Conservation (phyloP, 1,140 invertebrate species). For the Halictus rubicundus region DNA sequence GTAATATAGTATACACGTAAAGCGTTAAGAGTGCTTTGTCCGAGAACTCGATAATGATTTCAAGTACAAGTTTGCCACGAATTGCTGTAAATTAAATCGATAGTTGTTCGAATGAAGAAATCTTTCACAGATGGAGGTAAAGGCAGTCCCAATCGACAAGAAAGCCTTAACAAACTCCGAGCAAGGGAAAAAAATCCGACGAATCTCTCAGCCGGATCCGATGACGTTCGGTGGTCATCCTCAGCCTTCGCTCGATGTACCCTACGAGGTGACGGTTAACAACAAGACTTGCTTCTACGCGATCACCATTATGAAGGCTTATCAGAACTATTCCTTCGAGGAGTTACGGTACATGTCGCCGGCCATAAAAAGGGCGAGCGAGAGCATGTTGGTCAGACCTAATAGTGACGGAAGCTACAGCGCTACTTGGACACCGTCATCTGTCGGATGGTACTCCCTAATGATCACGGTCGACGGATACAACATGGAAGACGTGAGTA, state of each 20-base stretch:
- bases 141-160: slow-evolving; percentile 87
- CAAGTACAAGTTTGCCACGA: too few species aligned
- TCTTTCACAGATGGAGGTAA: slow-evolving; percentile 83
- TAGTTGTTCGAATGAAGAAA: not conserved
- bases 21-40: too few species aligned
- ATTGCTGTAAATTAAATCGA: too few species aligned
- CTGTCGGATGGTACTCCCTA: slow-evolving; percentile 93
- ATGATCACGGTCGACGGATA: slow-evolving; percentile 94
- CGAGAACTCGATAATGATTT: too few species aligned
- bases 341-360: slow-evolving; percentile 93
- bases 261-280: slow-evolving; percentile 93
- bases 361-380: slow-evolving; percentile 86
- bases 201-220: slow-evolving; percentile 85
- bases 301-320: slow-evolving; percentile 96
- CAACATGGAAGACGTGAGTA: slow-evolving; percentile 88
- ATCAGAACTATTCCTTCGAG: slow-evolving; percentile 98
- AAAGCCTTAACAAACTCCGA: slow-evolving; percentile 81
- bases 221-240: slow-evolving; percentile 87
- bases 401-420: slow-evolving; percentile 94
- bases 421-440: slow-evolving; percentile 95
- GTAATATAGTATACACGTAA: too few species aligned
- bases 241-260: slow-evolving; percentile 86
- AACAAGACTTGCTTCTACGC: slow-evolving; percentile 97
- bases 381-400: slow-evolving; percentile 91
- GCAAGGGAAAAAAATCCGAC: slow-evolving; percentile 81